Base-by-base conservation (phyloP, 2,113 vertebrate species). In the Hydrochoerus hydrochaeris region DNA sequence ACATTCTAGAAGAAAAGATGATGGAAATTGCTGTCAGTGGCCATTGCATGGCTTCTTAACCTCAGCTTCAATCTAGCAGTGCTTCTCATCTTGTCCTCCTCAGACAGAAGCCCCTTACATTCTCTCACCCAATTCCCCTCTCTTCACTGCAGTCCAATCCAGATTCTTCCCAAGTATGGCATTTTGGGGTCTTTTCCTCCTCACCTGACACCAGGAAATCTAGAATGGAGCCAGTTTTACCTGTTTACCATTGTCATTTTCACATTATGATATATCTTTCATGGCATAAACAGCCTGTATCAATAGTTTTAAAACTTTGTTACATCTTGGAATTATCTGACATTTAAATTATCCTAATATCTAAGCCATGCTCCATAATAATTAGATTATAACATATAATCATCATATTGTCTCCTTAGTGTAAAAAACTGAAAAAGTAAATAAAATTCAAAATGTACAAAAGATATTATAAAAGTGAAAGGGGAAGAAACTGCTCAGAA, bases 1-100 rank as follows among this genome's bases (percentile, higher is more conserved):
- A 78, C 52, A 95, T 90, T 88, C 77, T 75, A 82, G 20, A 90
- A n/a, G 71, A 65, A 94, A 94, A 14, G 11, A 60, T 26, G 54
- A 46, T 38, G 91, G 81, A 87, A 38, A 90, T 1, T 30, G 41
- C 28, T 69, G 11, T 71, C 12, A 67, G 41, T 44, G 12, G 44
- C 63, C 69, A 84, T 20, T 35, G 69, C 0, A 62, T 58, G 75
- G 44, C 20, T 46, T 84, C 63, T 77, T 44, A 71, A 77, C 17
- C 11, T 17, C 13, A 54, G 54, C 52, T 52, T 28, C 3, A 3
- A 80, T 62, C 54, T 44, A 86, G 9, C 14, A 67, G 60, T 49
- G 52, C 28, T 92, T 65, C 28, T 65, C 41, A 87, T 65, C 60
- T 54, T 38, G 58, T 41, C 38, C 4, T 78, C 83, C 60, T 75